A percentile compares a stretch with the other conserved stretches of the same genome.
Evolutionary conservation across 2,797 vertebrate species (phyloP).

Genomic region (Mycteria americana): DNA sequence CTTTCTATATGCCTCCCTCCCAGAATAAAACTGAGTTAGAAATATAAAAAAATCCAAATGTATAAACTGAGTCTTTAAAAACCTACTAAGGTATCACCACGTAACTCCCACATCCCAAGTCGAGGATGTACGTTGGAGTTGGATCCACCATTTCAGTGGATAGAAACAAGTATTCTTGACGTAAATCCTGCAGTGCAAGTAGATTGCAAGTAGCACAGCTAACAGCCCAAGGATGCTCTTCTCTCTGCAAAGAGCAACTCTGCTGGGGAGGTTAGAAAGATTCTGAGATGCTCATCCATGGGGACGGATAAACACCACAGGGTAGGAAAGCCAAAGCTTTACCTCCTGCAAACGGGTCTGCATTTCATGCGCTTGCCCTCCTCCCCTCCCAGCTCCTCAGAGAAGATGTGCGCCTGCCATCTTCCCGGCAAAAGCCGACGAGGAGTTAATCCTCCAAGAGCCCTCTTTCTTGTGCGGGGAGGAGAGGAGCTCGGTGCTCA

Average conservation of each 20-base stretch:
- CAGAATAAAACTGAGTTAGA: background rate
- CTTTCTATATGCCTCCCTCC: background rate
- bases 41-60: background rate
- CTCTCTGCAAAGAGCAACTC: background rate
- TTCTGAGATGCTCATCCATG: background rate
- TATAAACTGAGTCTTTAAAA: background rate
- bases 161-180: background rate
- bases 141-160: background rate
- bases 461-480: background rate
- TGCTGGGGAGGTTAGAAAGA: background rate
- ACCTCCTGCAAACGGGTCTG: background rate
- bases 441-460: background rate
- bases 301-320: background rate
- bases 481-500: background rate
- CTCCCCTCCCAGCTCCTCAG: background rate
- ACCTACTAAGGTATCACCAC: background rate
- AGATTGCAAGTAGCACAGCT: background rate
- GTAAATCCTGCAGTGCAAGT: background rate
- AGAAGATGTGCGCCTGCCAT: rapidly evolving
- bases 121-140: rapidly evolving
- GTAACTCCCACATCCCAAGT: background rate
- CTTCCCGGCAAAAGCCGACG: background rate
- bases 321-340: background rate
- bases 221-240: background rate
- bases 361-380: background rate